Evolutionary conservation across 2,113 vertebrate genomes (phyloP), one percentile per base, ranked within the genome.

Genomic region (Embiotoca jacksoni): DNA sequence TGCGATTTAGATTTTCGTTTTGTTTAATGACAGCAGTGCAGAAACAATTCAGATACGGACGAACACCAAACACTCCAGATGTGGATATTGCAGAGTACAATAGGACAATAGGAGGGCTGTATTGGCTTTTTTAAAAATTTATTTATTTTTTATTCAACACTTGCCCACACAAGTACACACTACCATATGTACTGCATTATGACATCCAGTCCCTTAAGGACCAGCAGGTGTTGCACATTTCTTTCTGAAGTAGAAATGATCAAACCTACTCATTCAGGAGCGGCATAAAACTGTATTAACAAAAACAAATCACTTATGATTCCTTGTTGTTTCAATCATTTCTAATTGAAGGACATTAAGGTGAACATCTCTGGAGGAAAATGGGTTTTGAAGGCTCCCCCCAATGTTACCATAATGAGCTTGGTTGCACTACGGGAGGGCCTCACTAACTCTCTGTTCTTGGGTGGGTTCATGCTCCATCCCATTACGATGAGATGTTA

Each of bases 401-500:
- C 11, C 44, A 49, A 37, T 79, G 49, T 85, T 53, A 64, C 60
- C 57, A 32, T 86, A 89, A 86, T 84, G 81, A 90, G 75, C 67
- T 53, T 36, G 16, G 68, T 10, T 74, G 58, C 87, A 62, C 81
- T 55, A 44, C 31, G 37, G 81, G 75, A 63, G 41, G 64, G 8
- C 41, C 67, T 81, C 55, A 54, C 57, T 49, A 80, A 56, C 72
- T 23, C 46, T 69, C 7, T 75, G 61, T 77, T 82, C 75, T 77
- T 61, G 60, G 70, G 56, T 63, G 81, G 81, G 79, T 75, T 80
- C 75, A 57, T 32, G 78, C 65, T 79, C 76, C 72, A 70, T 89
- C 77, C 69, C 74, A 83, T 89, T 86, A 84, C 7, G 52, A 74
- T 72, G 87, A 69, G 63, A 88, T 87, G 84, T 88, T 92, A 89